phyloP scores from a whole-genome alignment of 2,113 vertebrate species.

The Indicator maculatus region DNA sequence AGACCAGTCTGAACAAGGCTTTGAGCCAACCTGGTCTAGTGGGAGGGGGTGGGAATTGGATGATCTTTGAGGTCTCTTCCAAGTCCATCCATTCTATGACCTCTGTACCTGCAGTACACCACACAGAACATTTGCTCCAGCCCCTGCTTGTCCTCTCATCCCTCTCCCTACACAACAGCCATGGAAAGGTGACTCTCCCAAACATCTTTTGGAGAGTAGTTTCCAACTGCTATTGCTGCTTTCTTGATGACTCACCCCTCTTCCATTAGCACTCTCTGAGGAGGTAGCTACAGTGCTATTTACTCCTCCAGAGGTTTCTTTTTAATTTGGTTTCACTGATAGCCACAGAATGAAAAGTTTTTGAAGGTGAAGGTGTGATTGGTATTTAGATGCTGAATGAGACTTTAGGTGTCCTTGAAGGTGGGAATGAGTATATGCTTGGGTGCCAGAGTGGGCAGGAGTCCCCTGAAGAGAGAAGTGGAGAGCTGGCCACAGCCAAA shows the following conservation, averaged over 20 bases:
- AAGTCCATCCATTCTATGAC: no score
- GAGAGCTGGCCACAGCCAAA: neutral
- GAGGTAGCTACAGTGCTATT: neutral
- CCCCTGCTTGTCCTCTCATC: neutral
- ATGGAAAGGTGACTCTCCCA: neutral
- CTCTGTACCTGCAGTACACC: neutral
- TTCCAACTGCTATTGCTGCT: neutral
- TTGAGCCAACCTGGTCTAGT: no score
- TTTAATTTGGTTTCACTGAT: neutral
- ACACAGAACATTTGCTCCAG: neutral
- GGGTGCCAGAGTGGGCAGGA: neutral
- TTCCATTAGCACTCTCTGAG: neutral
- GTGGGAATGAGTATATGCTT: neutral
- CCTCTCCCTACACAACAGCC: neutral
- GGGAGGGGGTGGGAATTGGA: no score
- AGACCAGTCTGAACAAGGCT: no score
- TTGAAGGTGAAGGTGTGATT: neutral
- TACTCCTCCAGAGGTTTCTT: neutral
- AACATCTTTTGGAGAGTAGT: neutral
- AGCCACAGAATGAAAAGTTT: neutral
- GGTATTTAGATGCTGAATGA: neutral
- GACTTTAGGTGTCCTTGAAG: neutral
- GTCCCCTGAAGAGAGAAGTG: neutral
- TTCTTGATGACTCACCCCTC: neutral
- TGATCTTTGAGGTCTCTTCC: no score